Conservation (phyloP, 2,797 vertebrate genomes). For the Protosalanx chinensis region DNA sequence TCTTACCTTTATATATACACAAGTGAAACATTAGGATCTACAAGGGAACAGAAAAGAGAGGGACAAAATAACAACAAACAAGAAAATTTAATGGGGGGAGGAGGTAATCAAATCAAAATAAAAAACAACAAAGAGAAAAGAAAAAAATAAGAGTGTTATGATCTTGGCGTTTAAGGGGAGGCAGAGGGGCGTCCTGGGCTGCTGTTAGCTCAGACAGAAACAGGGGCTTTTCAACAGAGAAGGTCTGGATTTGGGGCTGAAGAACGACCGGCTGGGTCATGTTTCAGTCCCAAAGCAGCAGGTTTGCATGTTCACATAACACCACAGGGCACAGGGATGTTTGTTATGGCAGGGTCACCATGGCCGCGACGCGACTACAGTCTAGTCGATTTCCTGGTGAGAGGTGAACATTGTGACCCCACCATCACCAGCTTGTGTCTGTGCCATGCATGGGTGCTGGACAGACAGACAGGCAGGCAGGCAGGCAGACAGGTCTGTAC, state of each 20-base stretch:
- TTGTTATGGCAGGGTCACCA: no score
- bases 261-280: conserved; percentile 18
- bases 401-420: background rate
- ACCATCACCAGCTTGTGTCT: background rate
- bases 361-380: no score
- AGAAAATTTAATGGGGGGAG: conserved; percentile 22
- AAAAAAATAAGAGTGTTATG: conserved; percentile 24
- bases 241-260: conserved; percentile 43
- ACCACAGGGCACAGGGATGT: no score
- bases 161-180: conserved; percentile 53
- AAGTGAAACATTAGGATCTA: conserved; percentile 99
- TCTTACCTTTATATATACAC: conserved; percentile 99
- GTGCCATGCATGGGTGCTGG: background rate
- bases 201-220: background rate
- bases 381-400: no score
- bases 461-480: no score
- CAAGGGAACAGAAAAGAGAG: conserved; percentile 85
- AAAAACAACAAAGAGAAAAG: conserved; percentile 28
- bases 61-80: conserved; percentile 32
- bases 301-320: no score
- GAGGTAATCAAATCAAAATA: conserved; percentile 23
- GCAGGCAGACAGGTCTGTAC: no score
- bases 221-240: background rate
- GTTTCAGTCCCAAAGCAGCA: no score
- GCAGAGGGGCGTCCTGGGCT: conserved; percentile 8